These are phyloP conservation scores for Eonycteris spelaea DNA, from an alignment of 2,113 vertebrate species.

Conservation along the genomic window DNA sequence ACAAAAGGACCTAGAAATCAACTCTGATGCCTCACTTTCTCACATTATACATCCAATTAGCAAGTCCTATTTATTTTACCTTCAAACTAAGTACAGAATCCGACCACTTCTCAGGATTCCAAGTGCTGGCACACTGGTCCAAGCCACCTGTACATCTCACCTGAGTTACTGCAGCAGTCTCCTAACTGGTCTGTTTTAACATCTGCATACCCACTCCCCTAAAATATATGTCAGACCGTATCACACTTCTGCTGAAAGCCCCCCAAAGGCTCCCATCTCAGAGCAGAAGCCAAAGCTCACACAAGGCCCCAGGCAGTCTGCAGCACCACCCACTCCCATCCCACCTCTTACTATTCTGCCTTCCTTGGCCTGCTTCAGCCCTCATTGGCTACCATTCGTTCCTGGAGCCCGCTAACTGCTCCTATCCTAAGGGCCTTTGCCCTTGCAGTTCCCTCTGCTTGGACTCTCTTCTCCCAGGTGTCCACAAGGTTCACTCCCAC, in stretches of 20 bases:
- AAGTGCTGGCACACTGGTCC: not conserved
- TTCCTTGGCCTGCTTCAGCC: not conserved
- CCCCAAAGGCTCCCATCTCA: not conserved
- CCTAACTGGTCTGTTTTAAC: not conserved
- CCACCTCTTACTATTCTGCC: not conserved
- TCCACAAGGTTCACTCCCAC: not conserved
- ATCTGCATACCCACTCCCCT: not conserved
- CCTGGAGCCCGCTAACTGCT: not conserved
- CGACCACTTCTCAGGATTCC: not conserved
- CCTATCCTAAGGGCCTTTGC: not conserved
- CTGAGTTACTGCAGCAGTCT: not conserved
- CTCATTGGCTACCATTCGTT: not conserved
- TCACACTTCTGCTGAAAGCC: not conserved
- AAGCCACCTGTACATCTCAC: not conserved
- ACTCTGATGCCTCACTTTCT: not conserved
- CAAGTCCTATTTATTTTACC: not conserved
- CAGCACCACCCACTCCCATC: not conserved
- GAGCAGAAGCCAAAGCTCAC: not conserved
- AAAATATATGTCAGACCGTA: not conserved
- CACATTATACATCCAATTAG: not conserved
- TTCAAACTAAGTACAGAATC: not conserved
- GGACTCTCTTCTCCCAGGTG: not conserved
- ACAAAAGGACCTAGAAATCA: not conserved
- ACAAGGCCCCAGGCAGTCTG: not conserved
- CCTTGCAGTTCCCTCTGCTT: not conserved